Evolutionary conservation across 2,888 invertebrate species (phyloP).

Genomic region (Lucinisca nassula): DNA sequence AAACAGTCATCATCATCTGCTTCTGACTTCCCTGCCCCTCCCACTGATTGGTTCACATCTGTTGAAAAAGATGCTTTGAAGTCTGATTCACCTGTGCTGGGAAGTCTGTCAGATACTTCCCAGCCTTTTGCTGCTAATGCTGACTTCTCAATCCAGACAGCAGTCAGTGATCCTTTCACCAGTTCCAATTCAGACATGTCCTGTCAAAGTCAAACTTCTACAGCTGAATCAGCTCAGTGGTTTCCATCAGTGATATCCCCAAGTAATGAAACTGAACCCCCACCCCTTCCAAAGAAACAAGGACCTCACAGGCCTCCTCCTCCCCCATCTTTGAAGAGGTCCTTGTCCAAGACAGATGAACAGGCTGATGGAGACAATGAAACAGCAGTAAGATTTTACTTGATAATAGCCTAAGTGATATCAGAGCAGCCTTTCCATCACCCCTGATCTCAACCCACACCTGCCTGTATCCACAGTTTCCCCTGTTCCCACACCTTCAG

Average conservation of each 20-base stretch:
- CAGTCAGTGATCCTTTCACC: background rate
- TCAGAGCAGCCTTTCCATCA: too few relatives aligned
- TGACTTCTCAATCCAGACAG: constrained; percentile 60
- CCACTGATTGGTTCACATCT: constrained; percentile 41
- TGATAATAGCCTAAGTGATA: too few relatives aligned
- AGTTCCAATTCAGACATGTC: background rate
- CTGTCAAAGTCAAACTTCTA: background rate
- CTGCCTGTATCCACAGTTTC: too few relatives aligned
- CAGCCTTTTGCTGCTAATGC: background rate
- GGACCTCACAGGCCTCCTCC: background rate
- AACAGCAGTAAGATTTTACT: background rate
- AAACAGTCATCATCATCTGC: background rate
- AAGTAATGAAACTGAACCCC: background rate
- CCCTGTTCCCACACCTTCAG: too few relatives aligned
- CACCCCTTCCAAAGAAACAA: constrained; percentile 27
- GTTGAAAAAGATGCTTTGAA: constrained; percentile 56
- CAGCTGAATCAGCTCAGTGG: background rate
- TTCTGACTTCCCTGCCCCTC: background rate
- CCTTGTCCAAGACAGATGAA: background rate
- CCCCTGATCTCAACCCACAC: too few relatives aligned
- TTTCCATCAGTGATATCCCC: background rate
- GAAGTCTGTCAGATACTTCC: constrained; percentile 10
- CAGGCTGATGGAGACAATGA: background rate
- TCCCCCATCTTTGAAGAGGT: background rate
- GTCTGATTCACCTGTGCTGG: constrained; percentile 29